These are phyloP conservation scores for Ochropleura plecta DNA, from an alignment of 2,888 invertebrate genomes.

Conservation along the genomic window DNA sequence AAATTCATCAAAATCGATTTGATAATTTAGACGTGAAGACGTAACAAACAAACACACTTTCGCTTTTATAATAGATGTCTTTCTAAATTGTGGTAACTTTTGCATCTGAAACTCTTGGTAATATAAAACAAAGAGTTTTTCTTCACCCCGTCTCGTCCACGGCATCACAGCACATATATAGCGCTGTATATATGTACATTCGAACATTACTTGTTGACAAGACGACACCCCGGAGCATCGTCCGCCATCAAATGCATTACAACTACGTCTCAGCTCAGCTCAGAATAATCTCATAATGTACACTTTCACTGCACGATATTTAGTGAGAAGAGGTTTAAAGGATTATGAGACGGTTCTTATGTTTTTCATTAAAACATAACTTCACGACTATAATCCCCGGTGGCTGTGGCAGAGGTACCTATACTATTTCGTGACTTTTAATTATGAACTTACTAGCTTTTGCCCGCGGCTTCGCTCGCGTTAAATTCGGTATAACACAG, in stretches of 20 bases:
- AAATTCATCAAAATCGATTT: no score
- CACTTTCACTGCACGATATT: conserved; percentile 10
- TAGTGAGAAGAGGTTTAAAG: conserved; percentile 15
- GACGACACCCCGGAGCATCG: conserved; percentile 25
- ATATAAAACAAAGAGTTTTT: neutral
- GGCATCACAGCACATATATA: conserved; percentile 5
- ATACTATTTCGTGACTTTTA: neutral
- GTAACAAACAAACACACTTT: no score
- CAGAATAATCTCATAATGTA: conserved; percentile 30
- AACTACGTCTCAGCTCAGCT: conserved; percentile 7
- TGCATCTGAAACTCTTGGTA: neutral
- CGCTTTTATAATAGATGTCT: no score
- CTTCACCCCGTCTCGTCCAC: neutral
- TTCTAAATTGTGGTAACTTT: no score
- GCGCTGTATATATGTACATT: conserved; percentile 8
- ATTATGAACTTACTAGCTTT: neutral
- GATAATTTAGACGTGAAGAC: no score
- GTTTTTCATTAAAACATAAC: neutral
- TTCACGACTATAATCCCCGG: neutral
- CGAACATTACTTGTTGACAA: conserved; percentile 47
- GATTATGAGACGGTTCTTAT: neutral
- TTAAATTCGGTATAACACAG: no score
- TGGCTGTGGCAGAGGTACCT: neutral
- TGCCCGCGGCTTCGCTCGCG: no score
- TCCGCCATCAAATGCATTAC: conserved; percentile 37